Percentiles rank a stretch among this genome's conserved stretches.
phyloP scores from a whole-genome alignment of 2,797 vertebrate species.

The Centroberyx gerrardi region DNA sequence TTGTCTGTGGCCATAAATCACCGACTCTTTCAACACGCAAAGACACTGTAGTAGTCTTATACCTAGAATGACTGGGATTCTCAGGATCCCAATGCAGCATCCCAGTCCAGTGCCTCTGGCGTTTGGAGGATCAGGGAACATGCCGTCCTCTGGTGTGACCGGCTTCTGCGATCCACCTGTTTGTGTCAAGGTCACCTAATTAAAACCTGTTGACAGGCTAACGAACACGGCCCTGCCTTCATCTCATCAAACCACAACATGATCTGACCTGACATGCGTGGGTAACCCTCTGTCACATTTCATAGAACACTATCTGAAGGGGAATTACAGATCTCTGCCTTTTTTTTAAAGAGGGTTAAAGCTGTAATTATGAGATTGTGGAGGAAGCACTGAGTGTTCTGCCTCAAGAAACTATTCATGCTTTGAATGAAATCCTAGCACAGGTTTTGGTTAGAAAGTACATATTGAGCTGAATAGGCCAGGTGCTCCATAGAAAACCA shows the following conservation, averaged over 20 bases:
- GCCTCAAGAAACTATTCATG: not conserved
- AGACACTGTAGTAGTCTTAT: not conserved
- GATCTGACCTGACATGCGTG: not conserved
- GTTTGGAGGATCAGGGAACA: not conserved
- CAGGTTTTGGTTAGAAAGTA: slow-evolving; percentile 1
- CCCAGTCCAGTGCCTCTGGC: not conserved
- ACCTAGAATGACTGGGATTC: no score
- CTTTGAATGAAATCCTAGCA: not conserved
- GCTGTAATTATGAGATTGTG: slow-evolving; percentile 6
- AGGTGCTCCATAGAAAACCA: slow-evolving; percentile 10
- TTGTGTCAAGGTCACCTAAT: slow-evolving; percentile 5
- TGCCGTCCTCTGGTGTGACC: not conserved
- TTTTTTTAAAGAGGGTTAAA: not conserved
- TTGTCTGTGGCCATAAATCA: not conserved
- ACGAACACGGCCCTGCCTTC: not conserved
- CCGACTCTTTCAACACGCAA: not conserved
- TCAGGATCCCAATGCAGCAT: not conserved
- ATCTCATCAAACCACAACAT: slow-evolving; percentile 4
- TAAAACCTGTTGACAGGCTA: slow-evolving; percentile 41
- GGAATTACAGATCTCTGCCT: not conserved
- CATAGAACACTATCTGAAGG: not conserved
- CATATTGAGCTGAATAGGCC: slow-evolving; percentile 10
- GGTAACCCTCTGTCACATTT: not conserved
- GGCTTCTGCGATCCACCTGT: not conserved
- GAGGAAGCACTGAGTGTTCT: not conserved